Evolutionary conservation across 2,797 vertebrate genomes (phyloP).

Genomic region (Parauchenoglanis ngamensis): DNA sequence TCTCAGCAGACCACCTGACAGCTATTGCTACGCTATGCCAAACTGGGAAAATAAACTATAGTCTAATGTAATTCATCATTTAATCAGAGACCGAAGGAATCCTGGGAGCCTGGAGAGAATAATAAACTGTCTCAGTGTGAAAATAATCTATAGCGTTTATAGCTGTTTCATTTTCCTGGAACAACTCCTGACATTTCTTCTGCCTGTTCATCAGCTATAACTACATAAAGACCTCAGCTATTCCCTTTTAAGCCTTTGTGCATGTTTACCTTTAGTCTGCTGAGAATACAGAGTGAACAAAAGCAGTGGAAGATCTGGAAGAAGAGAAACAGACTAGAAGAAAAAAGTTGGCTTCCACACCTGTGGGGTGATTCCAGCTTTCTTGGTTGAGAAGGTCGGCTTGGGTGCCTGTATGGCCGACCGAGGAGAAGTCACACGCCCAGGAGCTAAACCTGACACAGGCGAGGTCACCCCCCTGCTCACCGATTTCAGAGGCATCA

Average conservation of each 20-base stretch:
- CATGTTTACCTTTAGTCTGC: constrained; percentile 42
- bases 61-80: constrained; percentile 30
- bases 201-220: constrained; percentile 34
- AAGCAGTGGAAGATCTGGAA: constrained; percentile 21
- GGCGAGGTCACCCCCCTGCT: constrained; percentile 73
- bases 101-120: constrained; percentile 38
- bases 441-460: constrained; percentile 68
- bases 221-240: constrained; percentile 11
- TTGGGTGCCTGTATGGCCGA: constrained; percentile 82
- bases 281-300: constrained; percentile 41
- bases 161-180: constrained; percentile 32
- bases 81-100: constrained; percentile 39
- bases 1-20: constrained; percentile 7
- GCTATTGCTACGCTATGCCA: constrained; percentile 35
- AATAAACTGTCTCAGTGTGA: constrained; percentile 45
- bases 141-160: constrained; percentile 47
- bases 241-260: constrained; percentile 23
- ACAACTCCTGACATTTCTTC: constrained; percentile 12
- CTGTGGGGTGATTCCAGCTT: constrained; percentile 90
- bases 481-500: constrained; percentile 63
- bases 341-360: constrained; percentile 96
- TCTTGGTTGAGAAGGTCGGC: constrained; percentile 92
- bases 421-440: constrained; percentile 79
- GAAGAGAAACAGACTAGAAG: constrained; percentile 65
- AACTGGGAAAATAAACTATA: constrained; percentile 36